Conservation (phyloP, 2,888 invertebrate species). For the Diarsia dahlii region DNA sequence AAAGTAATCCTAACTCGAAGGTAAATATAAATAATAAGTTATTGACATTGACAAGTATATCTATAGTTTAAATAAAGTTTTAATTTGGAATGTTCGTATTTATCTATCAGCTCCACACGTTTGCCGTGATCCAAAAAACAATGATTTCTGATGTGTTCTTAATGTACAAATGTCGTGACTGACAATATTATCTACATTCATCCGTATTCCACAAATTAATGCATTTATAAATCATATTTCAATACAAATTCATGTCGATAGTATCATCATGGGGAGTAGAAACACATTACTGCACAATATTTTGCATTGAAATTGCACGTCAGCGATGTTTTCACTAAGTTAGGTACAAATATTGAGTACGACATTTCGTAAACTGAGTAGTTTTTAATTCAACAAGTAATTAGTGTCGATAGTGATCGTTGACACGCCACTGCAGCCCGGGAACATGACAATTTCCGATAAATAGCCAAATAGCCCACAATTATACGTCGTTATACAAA, state of each 20-base stretch:
- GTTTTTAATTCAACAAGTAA: constrained; percentile 34
- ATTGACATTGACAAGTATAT: constrained; percentile 11
- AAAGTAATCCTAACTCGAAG: background rate
- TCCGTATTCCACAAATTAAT: constrained; percentile 43
- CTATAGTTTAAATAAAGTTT: constrained; percentile 42
- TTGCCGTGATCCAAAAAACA: constrained; percentile 47
- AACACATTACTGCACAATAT: constrained; percentile 39
- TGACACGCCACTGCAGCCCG: constrained; percentile 35
- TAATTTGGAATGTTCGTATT: constrained; percentile 26
- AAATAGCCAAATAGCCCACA: constrained; percentile 24
- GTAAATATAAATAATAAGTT: background rate
- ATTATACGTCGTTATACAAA: constrained; percentile 30
- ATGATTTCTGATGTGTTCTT: constrained; percentile 56
- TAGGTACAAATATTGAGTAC: constrained; percentile 21
- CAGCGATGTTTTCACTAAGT: constrained; percentile 16
- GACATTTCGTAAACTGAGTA: constrained; percentile 9
- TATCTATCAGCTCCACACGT: constrained; percentile 35
- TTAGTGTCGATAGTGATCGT: constrained; percentile 33
- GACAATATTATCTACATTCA: constrained; percentile 43
- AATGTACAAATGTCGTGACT: constrained; percentile 64
- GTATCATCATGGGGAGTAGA: constrained; percentile 6
- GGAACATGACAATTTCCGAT: constrained; percentile 41
- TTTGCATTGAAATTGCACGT: constrained; percentile 20
- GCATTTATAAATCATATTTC: constrained; percentile 46
- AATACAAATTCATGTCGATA: constrained; percentile 32